A percentile compares a stretch with the other conserved stretches of the same genome.
Evolutionary conservation across 2,113 vertebrate genomes (phyloP).

Genomic region (Salvelinus namaycush): DNA sequence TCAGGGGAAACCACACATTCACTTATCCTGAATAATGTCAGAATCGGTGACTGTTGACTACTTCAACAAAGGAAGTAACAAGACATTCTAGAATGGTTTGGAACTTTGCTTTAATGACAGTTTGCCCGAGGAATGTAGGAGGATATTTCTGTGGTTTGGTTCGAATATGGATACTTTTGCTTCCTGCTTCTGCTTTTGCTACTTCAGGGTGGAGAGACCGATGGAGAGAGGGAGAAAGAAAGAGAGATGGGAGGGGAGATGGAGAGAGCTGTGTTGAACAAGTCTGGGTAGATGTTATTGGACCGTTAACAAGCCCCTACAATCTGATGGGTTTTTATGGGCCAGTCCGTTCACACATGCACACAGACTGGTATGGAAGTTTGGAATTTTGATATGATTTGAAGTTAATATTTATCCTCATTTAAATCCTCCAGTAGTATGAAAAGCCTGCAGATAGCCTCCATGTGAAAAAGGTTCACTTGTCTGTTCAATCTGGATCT

Average conservation of each 20-base stretch:
- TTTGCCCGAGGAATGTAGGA: neutral
- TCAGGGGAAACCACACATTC: no score
- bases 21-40: no score
- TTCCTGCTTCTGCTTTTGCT: no score
- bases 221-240: no score
- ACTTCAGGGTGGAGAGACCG: no score
- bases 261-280: neutral
- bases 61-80: neutral
- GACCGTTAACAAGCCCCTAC: neutral
- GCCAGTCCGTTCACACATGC: neutral
- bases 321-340: no score
- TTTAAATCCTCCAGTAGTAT: neutral
- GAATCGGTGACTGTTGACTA: neutral
- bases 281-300: neutral
- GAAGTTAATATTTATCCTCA: neutral
- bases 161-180: no score
- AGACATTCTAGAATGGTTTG: neutral
- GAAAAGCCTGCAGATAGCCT: neutral
- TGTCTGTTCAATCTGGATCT: neutral
- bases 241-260: no score
- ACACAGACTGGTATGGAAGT: neutral
- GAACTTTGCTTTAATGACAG: neutral
- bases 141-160: neutral
- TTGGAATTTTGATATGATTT: no score
- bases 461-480: neutral